Evolutionary conservation across 2,888 invertebrate species (phyloP), one percentile per base, ranked within the genome.

Genomic region (Phlogophora meticulosa): DNA sequence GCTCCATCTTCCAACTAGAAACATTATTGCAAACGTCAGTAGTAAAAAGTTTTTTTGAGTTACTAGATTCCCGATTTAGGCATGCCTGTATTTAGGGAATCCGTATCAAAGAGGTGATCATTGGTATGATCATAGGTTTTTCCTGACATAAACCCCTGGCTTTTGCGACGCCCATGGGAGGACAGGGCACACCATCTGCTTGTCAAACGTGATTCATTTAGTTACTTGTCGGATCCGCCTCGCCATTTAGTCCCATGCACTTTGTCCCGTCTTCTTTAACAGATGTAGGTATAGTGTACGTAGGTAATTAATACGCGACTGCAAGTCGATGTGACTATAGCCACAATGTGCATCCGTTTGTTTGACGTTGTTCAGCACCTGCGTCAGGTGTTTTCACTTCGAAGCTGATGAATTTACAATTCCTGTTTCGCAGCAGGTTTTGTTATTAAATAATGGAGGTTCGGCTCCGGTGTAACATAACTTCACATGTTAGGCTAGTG

Each of bases 341-440:
- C 32, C 32, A 61, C 53, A 71, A 42, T 64, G 49, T 52, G 34
- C 56, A 74, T n/a, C n/a, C n/a, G n/a, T 58, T 71, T 81, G 64
- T 78, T 69, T 69, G 59, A 62, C 28, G 59, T 63, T 52, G 65
- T 80, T 72, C 67, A 68, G 60, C 79, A 81, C 68, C 80, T 78
- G 79, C 64, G 73, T 69, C 69, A 73, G 60, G 64, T 76, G 79
- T 78, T 72, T 75, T 77, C 64, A 70, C 72, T 72, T 69, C 57
- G 24, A 62, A 63, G 57, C 49, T 49, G 46, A 59, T 62, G 59
- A 71, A 66, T 74, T 71, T 65, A 74, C 58, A 71, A 77, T 77
- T 77, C 61, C 24, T 72, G 74, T 75, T 66, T 74, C 53, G 61
- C 59, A 32, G 48, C 48, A 56, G 62, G 51, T 78, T 72, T 56